Conservation (phyloP, 1,140 invertebrate species). For the Sitophilus oryzae region DNA sequence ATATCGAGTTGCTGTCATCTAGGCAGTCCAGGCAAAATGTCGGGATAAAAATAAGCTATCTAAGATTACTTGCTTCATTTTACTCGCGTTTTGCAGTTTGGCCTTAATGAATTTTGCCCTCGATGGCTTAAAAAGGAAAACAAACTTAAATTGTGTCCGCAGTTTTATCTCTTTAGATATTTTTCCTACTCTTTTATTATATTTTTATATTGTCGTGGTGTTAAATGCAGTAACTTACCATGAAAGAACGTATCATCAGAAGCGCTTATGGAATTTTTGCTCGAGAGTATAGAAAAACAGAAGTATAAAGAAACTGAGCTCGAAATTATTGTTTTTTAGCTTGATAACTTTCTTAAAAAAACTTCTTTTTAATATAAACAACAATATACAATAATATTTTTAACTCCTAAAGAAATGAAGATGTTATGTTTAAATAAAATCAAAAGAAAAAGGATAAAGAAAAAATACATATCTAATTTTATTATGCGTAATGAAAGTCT, state of each 20-base stretch:
- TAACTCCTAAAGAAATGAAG: no score
- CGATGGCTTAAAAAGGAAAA: neutral
- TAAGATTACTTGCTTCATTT: conserved; percentile 6
- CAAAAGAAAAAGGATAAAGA: no score
- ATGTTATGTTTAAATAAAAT: no score
- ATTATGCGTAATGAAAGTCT: neutral
- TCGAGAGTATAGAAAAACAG: no score
- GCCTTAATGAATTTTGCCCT: neutral
- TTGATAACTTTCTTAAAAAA: no score
- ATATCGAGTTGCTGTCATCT: conserved; percentile 1
- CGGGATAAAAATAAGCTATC: conserved; percentile 5
- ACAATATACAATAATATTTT: no score
- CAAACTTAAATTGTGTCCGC: neutral
- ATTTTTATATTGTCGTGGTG: neutral
- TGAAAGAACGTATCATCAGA: no score
- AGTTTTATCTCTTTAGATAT: neutral
- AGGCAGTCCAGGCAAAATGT: neutral
- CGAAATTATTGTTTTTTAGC: no score
- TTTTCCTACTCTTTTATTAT: neutral
- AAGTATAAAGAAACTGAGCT: no score
- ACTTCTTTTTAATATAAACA: no score
- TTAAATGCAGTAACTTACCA: neutral
- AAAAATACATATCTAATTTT: neutral
- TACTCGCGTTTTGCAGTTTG: neutral
- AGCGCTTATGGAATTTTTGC: no score